These are phyloP conservation scores for Propsilocerus akamusi DNA, from an alignment of 1,140 invertebrate species.

Conservation along the genomic window DNA sequence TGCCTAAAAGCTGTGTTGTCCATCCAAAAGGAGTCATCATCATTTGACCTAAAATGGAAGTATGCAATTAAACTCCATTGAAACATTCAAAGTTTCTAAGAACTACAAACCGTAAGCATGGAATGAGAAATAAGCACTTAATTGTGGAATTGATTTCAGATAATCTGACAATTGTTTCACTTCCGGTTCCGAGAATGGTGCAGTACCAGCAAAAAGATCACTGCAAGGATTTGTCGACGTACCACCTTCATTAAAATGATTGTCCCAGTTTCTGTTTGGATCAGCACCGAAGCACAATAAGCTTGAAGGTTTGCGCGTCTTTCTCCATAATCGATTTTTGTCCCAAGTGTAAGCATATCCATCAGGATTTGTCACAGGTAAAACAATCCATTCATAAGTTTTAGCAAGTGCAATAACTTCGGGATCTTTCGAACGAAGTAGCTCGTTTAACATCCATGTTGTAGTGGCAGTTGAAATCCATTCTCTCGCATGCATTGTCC, in stretches of 20 bases:
- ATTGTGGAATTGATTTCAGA: slow-evolving; percentile 23
- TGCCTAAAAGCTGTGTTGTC: slow-evolving; percentile 22
- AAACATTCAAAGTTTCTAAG: no score
- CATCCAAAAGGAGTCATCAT: slow-evolving; percentile 26
- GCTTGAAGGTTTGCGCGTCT: slow-evolving; percentile 23
- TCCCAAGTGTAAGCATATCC: slow-evolving; percentile 27
- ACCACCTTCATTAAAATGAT: slow-evolving; percentile 15
- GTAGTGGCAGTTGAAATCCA: slow-evolving; percentile 66
- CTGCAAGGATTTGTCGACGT: slow-evolving; percentile 32
- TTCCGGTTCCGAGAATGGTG: slow-evolving; percentile 39
- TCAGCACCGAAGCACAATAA: slow-evolving; percentile 35
- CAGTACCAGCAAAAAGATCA: slow-evolving; percentile 33
- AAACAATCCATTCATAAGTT: slow-evolving; percentile 18
- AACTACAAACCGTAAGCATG: slow-evolving; percentile 31
- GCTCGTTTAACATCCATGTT: slow-evolving; percentile 44
- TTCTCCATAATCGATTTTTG: slow-evolving; percentile 21
- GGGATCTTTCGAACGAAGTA: slow-evolving; percentile 24
- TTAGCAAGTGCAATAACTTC: slow-evolving; percentile 13
- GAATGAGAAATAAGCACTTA: slow-evolving; percentile 28
- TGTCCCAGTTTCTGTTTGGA: slow-evolving; percentile 46
- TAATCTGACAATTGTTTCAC: slow-evolving; percentile 25
- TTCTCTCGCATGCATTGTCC: slow-evolving; percentile 51
- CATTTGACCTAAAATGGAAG: no score
- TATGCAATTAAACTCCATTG: no score
- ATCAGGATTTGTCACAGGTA: slow-evolving; percentile 41